Percentiles rank a stretch among this genome's conserved stretches.
These are phyloP conservation scores for Bryconaethiops microstoma DNA, from an alignment of 2,797 vertebrate genomes.

Conservation along the genomic window DNA sequence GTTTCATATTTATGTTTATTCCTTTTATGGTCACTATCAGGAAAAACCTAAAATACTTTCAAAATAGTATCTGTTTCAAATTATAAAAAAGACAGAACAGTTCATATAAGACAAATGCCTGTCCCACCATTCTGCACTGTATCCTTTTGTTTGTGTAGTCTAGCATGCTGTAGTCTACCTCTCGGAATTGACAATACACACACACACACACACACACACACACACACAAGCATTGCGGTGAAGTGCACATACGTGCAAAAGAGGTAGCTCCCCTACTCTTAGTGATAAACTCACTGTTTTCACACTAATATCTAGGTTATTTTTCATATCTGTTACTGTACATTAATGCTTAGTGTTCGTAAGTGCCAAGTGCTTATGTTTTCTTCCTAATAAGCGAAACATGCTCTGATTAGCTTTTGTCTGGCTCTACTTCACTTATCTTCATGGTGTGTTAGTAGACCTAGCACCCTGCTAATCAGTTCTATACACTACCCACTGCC, in stretches of 20 bases:
- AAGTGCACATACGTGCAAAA: no score
- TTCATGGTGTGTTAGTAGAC: constrained; percentile 19
- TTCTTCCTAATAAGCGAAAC: constrained; percentile 7
- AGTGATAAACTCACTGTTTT: constrained; percentile 1
- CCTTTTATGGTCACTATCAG: no score
- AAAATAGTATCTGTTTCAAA: no score
- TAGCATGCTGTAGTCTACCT: constrained; percentile 1
- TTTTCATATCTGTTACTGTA: neutral
- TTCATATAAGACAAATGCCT: no score
- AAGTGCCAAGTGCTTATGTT: constrained; percentile 1
- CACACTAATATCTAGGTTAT: neutral
- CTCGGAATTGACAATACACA: constrained; percentile 9
- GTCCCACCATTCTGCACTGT: neutral
- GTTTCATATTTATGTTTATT: no score
- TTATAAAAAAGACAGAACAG: no score
- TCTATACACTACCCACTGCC: neutral
- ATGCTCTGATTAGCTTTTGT: neutral
- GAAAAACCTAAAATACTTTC: no score
- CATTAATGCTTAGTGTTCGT: neutral
- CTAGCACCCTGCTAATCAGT: constrained; percentile 8
- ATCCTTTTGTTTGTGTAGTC: constrained; percentile 9
- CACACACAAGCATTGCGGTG: neutral
- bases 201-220: constrained; percentile 24
- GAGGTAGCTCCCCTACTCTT: neutral
- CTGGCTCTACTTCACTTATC: constrained; percentile 11